Base-by-base conservation (phyloP, 1,140 invertebrate genomes). In the Paralvinella palmiformis region DNA sequence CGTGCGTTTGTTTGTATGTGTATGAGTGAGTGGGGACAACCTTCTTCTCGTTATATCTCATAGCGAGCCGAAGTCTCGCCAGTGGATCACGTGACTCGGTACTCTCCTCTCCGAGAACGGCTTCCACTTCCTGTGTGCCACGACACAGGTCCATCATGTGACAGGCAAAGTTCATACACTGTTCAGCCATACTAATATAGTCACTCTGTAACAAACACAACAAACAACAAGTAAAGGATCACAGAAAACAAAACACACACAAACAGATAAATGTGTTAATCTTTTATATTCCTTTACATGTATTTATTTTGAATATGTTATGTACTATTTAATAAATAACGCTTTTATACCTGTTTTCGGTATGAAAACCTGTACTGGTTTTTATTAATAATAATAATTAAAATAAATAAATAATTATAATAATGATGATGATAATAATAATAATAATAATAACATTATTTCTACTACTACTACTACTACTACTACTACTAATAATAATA, bases 41-140 rank as follows among this genome's bases (percentile, higher is more conserved):
- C 48, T 66, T 66, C 36, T 66, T 66, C 36, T 66, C 65, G 52
- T 66, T 52, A 36, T 64, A 66, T 20, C 50, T 20, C 24, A 66
- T 66, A 48, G 65, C 65, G 22, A 65, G 50, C 5, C 65, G 60
- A 13, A 66, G 48, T 22, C 65, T 22, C 5, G 64, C 65, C 22
- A 66, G 61, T 4, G 65, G 65, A 35, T 66, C 65, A 15, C 61
- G 55, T 1, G 17, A 32, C 15, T 44, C 67, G 17, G 44, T 35
- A 1, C 20, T 33, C 45, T 64, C 64, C 36, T 65, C 55, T 62
- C 66, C 37, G 2, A 58, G 64, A n/a, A 66, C 65, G 5, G 62
- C 60, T n/a, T 64, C 61, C 32, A 64, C 64, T 57, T 64, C 64
- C 50, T 65, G 61, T 5, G 64, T 64, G 17, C 64, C 64, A 6